phyloP scores from a whole-genome alignment of 2,797 vertebrate species.

The Euthynnus affinis region DNA sequence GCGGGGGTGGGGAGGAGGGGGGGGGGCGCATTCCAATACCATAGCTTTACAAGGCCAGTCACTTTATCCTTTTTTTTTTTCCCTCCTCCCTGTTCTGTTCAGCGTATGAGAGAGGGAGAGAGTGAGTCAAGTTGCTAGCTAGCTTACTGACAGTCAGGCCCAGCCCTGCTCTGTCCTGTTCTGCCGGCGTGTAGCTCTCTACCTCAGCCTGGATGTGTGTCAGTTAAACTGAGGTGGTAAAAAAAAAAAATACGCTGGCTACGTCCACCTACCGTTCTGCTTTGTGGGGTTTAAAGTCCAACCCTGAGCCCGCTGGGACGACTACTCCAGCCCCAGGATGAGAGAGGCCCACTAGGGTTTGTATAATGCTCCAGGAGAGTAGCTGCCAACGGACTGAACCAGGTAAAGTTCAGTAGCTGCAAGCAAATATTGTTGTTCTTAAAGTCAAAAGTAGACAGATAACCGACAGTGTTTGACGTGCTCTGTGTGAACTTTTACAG shows the following conservation, averaged over 20 bases:
- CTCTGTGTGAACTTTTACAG: constrained; percentile 8
- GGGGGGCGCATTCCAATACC: constrained; percentile 85
- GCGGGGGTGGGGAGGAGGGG: constrained; percentile 81
- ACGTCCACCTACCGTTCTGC: constrained; percentile 36
- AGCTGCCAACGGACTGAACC: constrained; percentile 55
- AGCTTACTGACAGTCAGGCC: constrained; percentile 61
- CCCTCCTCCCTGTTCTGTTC: constrained; percentile 63
- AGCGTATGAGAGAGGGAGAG: constrained; percentile 57
- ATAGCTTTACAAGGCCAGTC: constrained; percentile 86
- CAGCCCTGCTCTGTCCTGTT: constrained; percentile 49
- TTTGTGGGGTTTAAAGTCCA: constrained; percentile 66
- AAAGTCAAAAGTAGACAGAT: constrained; percentile 23
- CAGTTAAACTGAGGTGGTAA: constrained; percentile 36
- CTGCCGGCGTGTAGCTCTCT: constrained; percentile 32
- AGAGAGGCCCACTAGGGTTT: constrained; percentile 73
- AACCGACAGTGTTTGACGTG: background rate
- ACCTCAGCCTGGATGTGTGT: constrained; percentile 42
- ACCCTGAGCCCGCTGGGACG: constrained; percentile 50
- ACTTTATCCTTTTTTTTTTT: constrained; percentile 74
- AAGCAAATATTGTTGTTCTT: constrained; percentile 43
- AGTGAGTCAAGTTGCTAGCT: constrained; percentile 65
- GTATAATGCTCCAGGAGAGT: constrained; percentile 55
- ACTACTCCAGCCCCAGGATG: constrained; percentile 77
- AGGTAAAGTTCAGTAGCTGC: constrained; percentile 66
- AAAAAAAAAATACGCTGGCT: constrained; percentile 43